Conservation (phyloP, 2,113 vertebrate species). For the Poecilia latipinna region DNA sequence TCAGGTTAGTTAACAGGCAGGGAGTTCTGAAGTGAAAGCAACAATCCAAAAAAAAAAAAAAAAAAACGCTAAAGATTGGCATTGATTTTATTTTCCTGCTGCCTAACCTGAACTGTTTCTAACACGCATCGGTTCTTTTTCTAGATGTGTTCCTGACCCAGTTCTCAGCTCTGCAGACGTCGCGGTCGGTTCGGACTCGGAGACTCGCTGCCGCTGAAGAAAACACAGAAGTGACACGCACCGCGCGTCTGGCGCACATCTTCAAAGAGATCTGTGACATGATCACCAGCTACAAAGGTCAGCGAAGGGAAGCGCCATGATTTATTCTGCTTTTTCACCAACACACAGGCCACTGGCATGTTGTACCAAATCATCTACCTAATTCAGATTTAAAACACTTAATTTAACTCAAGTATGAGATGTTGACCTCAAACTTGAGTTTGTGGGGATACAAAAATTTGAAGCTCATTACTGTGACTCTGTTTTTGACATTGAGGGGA, state of each 20-base stretch:
- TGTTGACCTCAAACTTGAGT: too few relatives aligned
- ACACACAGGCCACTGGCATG: not conserved
- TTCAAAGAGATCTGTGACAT: constrained; percentile 99
- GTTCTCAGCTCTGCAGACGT: constrained; percentile 96
- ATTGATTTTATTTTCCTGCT: not conserved
- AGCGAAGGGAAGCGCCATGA: not conserved
- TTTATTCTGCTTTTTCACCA: not conserved
- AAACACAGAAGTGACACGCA: constrained; percentile 95
- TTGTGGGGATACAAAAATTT: too few relatives aligned
- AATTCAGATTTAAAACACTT: too few relatives aligned
- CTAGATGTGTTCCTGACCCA: constrained; percentile 99
- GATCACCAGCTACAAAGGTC: constrained; percentile 96
- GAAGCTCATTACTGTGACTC: too few relatives aligned
- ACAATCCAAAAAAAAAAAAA: not conserved
- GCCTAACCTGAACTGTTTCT: not conserved
- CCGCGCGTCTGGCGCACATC: constrained; percentile 96
- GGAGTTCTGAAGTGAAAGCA: not conserved
- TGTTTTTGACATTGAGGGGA: too few relatives aligned
- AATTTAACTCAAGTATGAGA: too few relatives aligned
- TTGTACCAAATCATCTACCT: not conserved
- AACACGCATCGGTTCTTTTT: constrained; percentile 34
- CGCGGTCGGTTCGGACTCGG: constrained; percentile 93
- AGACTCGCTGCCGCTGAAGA: constrained; percentile 94
- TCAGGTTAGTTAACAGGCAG: constrained; percentile 83
- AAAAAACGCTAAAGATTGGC: not conserved